phyloP scores from a whole-genome alignment of 2,888 invertebrate genomes.

The Colletes collaris region DNA sequence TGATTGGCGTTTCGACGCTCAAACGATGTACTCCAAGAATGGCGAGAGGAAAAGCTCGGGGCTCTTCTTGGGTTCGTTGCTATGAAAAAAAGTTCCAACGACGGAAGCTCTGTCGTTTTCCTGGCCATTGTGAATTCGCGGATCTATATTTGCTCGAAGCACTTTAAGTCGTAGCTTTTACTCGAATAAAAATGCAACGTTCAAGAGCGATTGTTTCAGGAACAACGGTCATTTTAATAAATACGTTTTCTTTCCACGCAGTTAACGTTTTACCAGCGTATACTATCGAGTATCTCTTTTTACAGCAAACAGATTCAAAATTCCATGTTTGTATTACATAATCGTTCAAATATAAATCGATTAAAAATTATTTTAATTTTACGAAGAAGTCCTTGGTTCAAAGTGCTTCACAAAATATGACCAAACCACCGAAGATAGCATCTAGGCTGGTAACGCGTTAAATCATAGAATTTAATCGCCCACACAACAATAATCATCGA shows the following conservation, averaged over 20 bases:
- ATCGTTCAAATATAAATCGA: too few species aligned
- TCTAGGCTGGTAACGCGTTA: neutral
- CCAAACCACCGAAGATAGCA: too few species aligned
- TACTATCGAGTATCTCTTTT: too few species aligned
- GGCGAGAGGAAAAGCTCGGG: neutral
- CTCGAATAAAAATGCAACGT: neutral
- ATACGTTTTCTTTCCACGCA: constrained; percentile 4
- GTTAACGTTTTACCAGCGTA: constrained; percentile 10
- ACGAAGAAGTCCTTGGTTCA: too few species aligned
- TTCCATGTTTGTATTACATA: too few species aligned
- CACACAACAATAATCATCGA: constrained; percentile 5
- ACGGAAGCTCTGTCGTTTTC: neutral
- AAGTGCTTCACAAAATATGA: too few species aligned
- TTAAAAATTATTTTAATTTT: too few species aligned
- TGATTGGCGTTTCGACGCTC: neutral
- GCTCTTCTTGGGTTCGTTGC: neutral
- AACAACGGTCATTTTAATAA: constrained; percentile 6
- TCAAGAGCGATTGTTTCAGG: neutral
- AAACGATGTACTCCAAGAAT: neutral
- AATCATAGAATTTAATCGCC: neutral
- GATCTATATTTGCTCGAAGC: neutral
- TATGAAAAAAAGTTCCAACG: neutral
- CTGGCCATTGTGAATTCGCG: neutral
- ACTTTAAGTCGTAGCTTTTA: neutral
- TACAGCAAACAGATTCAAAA: too few species aligned